Evolutionary conservation across 2,797 vertebrate species (phyloP).

Genomic region (Adelosebastes latens): DNA sequence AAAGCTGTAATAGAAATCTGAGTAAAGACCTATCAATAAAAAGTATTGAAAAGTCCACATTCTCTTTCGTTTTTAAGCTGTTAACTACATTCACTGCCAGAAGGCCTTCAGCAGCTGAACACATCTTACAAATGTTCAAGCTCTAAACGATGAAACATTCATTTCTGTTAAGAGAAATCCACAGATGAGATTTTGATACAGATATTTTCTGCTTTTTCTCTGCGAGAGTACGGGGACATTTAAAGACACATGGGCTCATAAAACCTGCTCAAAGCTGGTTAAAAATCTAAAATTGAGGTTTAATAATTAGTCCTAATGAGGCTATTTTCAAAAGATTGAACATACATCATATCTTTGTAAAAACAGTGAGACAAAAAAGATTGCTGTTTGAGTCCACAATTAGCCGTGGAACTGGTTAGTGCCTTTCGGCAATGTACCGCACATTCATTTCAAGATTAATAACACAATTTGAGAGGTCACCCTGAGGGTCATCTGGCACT

Average conservation of each 20-base stretch:
- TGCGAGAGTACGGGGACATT: neutral
- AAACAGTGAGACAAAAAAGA: conserved; percentile 22
- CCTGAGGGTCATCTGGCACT: conserved; percentile 57
- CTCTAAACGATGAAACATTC: conserved; percentile 13
- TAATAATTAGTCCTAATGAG: conserved; percentile 32
- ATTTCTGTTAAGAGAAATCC: conserved; percentile 12
- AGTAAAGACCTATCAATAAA: neutral
- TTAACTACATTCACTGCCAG: neutral
- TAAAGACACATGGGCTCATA: neutral
- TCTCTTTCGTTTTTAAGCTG: neutral
- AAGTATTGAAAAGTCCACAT: neutral
- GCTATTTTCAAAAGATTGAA: conserved; percentile 1
- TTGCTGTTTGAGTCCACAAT: conserved; percentile 36
- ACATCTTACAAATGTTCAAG: neutral
- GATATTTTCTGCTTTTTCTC: neutral
- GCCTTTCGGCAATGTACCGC: conserved; percentile 15
- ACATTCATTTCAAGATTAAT: conserved; percentile 62
- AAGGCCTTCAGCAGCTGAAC: neutral
- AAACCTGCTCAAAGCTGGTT: conserved; percentile 1
- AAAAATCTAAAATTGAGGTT: neutral
- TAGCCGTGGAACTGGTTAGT: conserved; percentile 22
- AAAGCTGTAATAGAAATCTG: neutral
- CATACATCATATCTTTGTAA: neutral
- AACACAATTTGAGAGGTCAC: conserved; percentile 55
- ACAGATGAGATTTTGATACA: neutral